Conservation (phyloP, 2,797 vertebrate genomes). For the Semotilus atromaculatus region DNA sequence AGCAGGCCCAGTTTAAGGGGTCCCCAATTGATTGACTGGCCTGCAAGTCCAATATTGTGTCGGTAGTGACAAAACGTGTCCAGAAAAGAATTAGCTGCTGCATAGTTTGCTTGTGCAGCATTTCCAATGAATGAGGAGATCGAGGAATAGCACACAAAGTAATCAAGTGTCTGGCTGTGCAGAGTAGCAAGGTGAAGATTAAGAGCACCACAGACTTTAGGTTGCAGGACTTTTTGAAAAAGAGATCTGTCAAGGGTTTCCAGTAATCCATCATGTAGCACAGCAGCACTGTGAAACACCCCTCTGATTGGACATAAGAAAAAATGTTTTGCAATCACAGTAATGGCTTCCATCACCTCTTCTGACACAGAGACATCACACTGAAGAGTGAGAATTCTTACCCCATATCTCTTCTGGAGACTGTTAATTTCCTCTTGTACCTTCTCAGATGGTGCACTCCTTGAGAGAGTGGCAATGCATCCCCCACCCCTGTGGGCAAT, state of each 20-base stretch:
- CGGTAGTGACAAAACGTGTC: slow-evolving; percentile 86
- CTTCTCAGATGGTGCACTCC: slow-evolving; percentile 72
- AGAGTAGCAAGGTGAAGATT: slow-evolving; percentile 85
- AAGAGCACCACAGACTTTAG: slow-evolving; percentile 85
- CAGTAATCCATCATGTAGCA: slow-evolving; percentile 81
- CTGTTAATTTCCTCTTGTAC: slow-evolving; percentile 74
- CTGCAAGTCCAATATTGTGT: slow-evolving; percentile 82
- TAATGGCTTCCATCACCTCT: slow-evolving; percentile 77
- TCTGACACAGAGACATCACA: slow-evolving; percentile 78
- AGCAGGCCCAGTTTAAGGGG: slow-evolving; percentile 86
- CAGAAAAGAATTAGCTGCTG: slow-evolving; percentile 88
- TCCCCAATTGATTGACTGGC: slow-evolving; percentile 89
- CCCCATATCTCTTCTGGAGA: slow-evolving; percentile 69
- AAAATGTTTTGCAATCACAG: slow-evolving; percentile 72
- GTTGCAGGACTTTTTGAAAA: slow-evolving; percentile 82
- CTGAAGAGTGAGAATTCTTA: slow-evolving; percentile 71
- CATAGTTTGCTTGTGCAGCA: slow-evolving; percentile 84
- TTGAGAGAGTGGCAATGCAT: slow-evolving; percentile 81
- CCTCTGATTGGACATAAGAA: slow-evolving; percentile 78
- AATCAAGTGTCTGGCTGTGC: slow-evolving; percentile 78
- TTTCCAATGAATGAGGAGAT: slow-evolving; percentile 86
- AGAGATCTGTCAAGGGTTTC: slow-evolving; percentile 77
- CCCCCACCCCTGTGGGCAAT: slow-evolving; percentile 80
- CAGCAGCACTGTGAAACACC: slow-evolving; percentile 87
- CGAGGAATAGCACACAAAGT: slow-evolving; percentile 90